Evolutionary conservation across 2,888 invertebrate species (phyloP).

Genomic region (Gymnoscelis rufifasciata): DNA sequence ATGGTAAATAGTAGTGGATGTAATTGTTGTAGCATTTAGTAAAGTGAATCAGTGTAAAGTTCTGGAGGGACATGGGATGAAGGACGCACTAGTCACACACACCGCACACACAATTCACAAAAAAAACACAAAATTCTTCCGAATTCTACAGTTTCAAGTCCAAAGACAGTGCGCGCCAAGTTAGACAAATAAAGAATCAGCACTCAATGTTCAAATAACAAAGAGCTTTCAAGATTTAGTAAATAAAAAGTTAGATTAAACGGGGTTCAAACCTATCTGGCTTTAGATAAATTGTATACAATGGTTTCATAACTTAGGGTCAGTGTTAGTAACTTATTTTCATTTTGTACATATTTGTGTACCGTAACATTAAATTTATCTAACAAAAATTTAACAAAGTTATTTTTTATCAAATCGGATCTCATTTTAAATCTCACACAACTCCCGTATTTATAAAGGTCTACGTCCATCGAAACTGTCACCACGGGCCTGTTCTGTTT

Average conservation of each 20-base stretch:
- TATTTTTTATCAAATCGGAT: constrained; percentile 23
- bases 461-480: constrained; percentile 1
- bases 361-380: not conserved
- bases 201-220: constrained; percentile 79
- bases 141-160: constrained; percentile 3
- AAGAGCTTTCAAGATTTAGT: constrained; percentile 78
- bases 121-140: constrained; percentile 8
- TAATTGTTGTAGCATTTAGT: constrained; percentile 76
- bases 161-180: constrained; percentile 71
- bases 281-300: constrained; percentile 78
- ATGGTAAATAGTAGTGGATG: constrained; percentile 75
- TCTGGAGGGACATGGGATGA: constrained; percentile 43
- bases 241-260: constrained; percentile 72
- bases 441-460: constrained; percentile 1
- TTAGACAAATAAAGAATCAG: constrained; percentile 75
- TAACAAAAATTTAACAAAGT: not conserved
- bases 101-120: constrained; percentile 17
- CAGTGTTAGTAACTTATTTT: constrained; percentile 40
- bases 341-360: constrained; percentile 50
- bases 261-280: constrained; percentile 67
- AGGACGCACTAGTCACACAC: constrained; percentile 65
- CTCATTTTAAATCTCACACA: constrained; percentile 23
- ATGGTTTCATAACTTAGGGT: constrained; percentile 56
- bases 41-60: constrained; percentile 56
- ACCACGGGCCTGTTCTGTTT: not conserved